Evolutionary conservation across 2,797 vertebrate genomes (phyloP), one percentile per base, ranked within the genome.

Genomic region (Vireo griseus): DNA sequence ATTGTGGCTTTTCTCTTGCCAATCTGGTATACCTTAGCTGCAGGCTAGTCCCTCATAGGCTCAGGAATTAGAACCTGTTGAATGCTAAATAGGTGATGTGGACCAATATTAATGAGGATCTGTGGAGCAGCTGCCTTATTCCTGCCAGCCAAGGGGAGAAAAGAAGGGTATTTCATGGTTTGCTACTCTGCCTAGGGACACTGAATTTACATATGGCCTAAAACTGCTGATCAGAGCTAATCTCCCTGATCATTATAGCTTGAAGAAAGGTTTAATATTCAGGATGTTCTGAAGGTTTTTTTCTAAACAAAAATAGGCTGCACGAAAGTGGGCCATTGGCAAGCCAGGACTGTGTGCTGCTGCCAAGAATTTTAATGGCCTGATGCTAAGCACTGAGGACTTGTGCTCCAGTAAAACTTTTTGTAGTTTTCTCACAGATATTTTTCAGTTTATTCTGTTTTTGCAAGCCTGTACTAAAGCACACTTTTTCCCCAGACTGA

Each of bases 181-280:
- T 69, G 57, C 79, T 76, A 3, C 39, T 83, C 73, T 51, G 82
- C 96, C 89, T 88, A 63, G 94, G 87, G 92, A 93, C 63, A 65
- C 58, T 8, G 3, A 45, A 95, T 95, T 97, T 93, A 91, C 77
- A 90, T 82, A 91, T 85, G 57, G 88, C 90, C 81, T 95, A 63
- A 95, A 97, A 96, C 87, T 94, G 88, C 92, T 95, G 91, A 89
- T 94, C 89, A 63, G 82, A 93, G 73, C 91, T 92, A 78, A 94
- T 95, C 94, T 95, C 91, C 83, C 35, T 52, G 76, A 86, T 97
- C 87, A 67, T 91, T 94, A 88, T 94, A 92, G 93, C 93, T 94
- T 88, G 86, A 82, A 95, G 84, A 92, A 80, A 85, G 86, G 83
- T 88, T 94, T 94, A 96, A 84, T 79, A 83, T 95, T 97, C 92